Conservation (phyloP, 2,113 vertebrate species). For the Crotalus horridus region DNA sequence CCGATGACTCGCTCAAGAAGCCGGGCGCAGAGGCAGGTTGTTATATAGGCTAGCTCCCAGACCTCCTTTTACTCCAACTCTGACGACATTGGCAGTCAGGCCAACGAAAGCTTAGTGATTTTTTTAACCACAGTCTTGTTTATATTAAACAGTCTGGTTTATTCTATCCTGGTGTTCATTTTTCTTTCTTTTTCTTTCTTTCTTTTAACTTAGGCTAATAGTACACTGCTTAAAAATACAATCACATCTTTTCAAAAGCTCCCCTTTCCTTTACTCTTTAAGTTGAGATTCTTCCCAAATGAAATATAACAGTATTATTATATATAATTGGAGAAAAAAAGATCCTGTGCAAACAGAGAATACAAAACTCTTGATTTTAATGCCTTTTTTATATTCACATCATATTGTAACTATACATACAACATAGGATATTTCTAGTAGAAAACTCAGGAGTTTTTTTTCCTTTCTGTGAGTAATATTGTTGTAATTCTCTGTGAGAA, state of each 20-base stretch:
- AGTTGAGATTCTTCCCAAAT: neutral
- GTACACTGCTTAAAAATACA: neutral
- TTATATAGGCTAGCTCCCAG: too few species aligned
- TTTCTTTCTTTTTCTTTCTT: too few species aligned
- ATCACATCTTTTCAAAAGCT: neutral
- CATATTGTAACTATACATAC: neutral
- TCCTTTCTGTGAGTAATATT: neutral
- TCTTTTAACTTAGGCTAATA: too few species aligned
- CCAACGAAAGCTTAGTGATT: too few species aligned
- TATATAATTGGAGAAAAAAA: neutral
- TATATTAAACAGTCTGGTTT: too few species aligned
- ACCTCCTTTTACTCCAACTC: too few species aligned
- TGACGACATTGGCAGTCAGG: too few species aligned
- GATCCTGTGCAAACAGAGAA: neutral
- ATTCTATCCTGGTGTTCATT: too few species aligned
- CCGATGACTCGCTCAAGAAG: too few species aligned
- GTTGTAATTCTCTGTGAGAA: neutral
- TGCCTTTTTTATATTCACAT: neutral
- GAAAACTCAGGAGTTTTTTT: neutral
- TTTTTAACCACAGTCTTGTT: too few species aligned
- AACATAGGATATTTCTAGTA: neutral
- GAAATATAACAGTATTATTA: neutral
- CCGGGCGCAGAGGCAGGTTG: too few species aligned
- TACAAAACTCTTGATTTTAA: neutral
- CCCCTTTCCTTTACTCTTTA: neutral